Conservation (phyloP, 2,888 invertebrate genomes). For the Dasysyrphus tricinctus region DNA sequence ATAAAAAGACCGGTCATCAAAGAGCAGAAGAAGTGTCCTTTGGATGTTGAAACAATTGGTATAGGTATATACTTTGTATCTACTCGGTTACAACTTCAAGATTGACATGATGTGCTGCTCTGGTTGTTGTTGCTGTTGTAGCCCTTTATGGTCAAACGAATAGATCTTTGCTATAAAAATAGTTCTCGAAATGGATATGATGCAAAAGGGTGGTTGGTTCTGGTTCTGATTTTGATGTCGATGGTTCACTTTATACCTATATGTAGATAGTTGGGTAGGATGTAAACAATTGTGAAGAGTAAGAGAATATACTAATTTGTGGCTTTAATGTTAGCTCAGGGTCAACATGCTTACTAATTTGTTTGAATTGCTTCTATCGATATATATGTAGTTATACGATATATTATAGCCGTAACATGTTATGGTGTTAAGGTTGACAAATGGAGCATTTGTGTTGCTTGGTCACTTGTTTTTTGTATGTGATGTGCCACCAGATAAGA, state of each 20-base stretch:
- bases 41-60: conserved; percentile 24
- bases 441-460: conserved; percentile 46
- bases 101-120: conserved; percentile 17
- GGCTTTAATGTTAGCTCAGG: conserved; percentile 35
- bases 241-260: neutral
- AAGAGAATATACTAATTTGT: neutral
- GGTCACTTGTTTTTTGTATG: conserved; percentile 36
- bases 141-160: neutral
- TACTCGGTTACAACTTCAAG: neutral
- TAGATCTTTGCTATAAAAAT: conserved; percentile 7
- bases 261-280: neutral
- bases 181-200: neutral
- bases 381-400: neutral
- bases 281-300: neutral
- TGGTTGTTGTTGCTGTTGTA: neutral
- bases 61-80: no score
- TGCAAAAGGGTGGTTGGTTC: neutral
- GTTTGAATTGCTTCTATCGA: conserved; percentile 65
- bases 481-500: conserved; percentile 1
- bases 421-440: conserved; percentile 48
- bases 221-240: neutral
- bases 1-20: neutral
- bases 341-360: conserved; percentile 64
- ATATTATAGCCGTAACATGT: neutral
- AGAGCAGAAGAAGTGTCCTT: neutral